These are phyloP conservation scores for Cyclargus thomasi DNA, from an alignment of 1,140 invertebrate species.

Conservation along the genomic window DNA sequence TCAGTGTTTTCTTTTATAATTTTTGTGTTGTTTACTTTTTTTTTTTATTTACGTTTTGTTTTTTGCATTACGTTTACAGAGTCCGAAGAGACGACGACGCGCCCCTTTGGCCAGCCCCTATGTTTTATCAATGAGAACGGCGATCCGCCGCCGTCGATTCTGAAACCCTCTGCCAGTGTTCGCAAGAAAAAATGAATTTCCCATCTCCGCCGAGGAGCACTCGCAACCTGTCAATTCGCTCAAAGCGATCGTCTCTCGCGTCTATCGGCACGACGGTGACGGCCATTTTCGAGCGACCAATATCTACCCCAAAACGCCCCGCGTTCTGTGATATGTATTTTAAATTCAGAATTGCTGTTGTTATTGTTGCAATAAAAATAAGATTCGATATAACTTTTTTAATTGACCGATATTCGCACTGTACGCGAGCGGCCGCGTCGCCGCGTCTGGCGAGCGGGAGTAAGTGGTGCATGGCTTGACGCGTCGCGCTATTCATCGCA, in stretches of 20 bases:
- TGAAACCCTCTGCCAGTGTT: slow-evolving; percentile 70
- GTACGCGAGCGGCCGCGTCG: slow-evolving; percentile 34
- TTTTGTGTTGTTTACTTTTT: slow-evolving; percentile 42
- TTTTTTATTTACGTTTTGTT: slow-evolving; percentile 68
- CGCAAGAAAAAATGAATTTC: slow-evolving; percentile 69
- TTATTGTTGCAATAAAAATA: slow-evolving; percentile 73
- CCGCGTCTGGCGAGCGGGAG: slow-evolving; percentile 42
- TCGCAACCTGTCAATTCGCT: slow-evolving; percentile 10
- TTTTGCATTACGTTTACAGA: slow-evolving; percentile 73
- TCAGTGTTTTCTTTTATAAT: slow-evolving; percentile 42
- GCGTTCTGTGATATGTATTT: slow-evolving; percentile 72
- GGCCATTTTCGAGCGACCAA: slow-evolving; percentile 13
- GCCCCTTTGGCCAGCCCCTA: slow-evolving; percentile 85
- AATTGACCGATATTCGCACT: slow-evolving; percentile 51
- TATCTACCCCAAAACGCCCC: slow-evolving; percentile 64
- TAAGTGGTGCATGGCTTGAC: slow-evolving; percentile 72
- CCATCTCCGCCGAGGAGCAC: not conserved
- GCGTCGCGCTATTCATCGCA: slow-evolving; percentile 55
- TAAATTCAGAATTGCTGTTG: slow-evolving; percentile 34
- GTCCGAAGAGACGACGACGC: slow-evolving; percentile 78
- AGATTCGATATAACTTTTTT: slow-evolving; percentile 55
- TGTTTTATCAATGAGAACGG: slow-evolving; percentile 78
- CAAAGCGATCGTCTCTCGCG: slow-evolving; percentile 13
- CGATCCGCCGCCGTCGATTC: slow-evolving; percentile 73
- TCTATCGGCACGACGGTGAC: slow-evolving; percentile 14